A percentile compares a stretch with the other conserved stretches of the same genome.
phyloP scores from a whole-genome alignment of 2,113 vertebrate genomes.

The Elephas maximus region DNA sequence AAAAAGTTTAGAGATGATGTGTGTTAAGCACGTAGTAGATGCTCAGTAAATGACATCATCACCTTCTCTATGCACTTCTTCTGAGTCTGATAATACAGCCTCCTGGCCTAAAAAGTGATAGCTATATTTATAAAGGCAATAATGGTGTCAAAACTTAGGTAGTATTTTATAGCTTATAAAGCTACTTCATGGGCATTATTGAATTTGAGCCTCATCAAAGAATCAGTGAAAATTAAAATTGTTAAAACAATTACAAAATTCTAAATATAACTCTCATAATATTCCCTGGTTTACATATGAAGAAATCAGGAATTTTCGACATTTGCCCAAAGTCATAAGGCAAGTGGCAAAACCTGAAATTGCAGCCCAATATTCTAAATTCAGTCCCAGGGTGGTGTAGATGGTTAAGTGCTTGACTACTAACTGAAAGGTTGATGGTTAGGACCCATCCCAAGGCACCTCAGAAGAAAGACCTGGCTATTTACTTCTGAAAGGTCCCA shows the following conservation, averaged over 20 bases:
- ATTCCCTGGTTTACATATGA: background rate
- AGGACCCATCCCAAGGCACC: background rate
- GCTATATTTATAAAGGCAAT: background rate
- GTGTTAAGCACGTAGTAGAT: background rate
- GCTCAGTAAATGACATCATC: background rate
- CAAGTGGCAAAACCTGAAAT: background rate
- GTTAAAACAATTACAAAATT: background rate
- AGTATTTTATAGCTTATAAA: background rate
- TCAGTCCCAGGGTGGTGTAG: background rate
- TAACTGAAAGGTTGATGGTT: background rate
- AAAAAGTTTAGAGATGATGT: background rate
- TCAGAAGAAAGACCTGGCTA: background rate
- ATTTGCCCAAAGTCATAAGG: background rate
- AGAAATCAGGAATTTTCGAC: background rate
- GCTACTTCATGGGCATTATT: background rate
- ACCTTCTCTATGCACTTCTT: background rate
- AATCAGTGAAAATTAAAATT: background rate
- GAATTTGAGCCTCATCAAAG: background rate
- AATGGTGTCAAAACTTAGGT: background rate
- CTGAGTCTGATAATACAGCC: background rate
- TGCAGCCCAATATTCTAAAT: background rate
- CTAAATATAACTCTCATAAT: background rate
- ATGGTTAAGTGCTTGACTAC: background rate
- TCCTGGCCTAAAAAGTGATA: background rate
- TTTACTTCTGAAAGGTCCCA: background rate